phyloP scores from a whole-genome alignment of 2,888 invertebrate species.

The Pollenia labialis region DNA sequence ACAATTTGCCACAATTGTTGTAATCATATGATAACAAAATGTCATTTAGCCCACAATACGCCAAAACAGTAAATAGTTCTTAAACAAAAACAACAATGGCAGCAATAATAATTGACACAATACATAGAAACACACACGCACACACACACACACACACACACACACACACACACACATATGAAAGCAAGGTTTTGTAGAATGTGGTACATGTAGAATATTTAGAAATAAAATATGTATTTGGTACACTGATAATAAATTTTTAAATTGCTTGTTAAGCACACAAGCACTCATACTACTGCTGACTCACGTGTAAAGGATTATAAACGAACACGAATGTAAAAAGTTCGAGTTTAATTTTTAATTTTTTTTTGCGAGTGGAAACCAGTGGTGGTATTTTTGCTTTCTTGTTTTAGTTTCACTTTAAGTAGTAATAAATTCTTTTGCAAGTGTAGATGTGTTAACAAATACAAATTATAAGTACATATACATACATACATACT shows the following conservation, averaged over 20 bases:
- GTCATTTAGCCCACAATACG: slow-evolving; percentile 71
- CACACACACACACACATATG: no score
- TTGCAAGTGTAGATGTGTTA: background rate
- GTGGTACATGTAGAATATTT: background rate
- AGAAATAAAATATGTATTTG: background rate
- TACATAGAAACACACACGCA: background rate
- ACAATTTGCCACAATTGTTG: slow-evolving; percentile 71
- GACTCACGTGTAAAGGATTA: background rate
- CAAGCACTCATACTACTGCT: background rate
- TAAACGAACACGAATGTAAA: background rate
- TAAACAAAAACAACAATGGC: slow-evolving; percentile 31
- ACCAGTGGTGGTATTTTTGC: no score
- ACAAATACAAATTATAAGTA: background rate
- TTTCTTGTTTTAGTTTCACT: background rate
- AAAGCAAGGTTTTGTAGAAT: background rate
- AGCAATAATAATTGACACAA: background rate
- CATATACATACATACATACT: no score
- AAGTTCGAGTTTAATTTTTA: no score
- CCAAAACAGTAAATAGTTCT: slow-evolving; percentile 61
- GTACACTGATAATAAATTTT: slow-evolving; percentile 19
- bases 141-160: background rate
- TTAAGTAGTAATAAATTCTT: slow-evolving; percentile 1
- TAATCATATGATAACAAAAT: slow-evolving; percentile 70
- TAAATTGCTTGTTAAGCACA: background rate
- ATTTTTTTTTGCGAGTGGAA: no score